Evolutionary conservation across 2,888 invertebrate species (phyloP).

Genomic region (Zaprionus lineosus): DNA sequence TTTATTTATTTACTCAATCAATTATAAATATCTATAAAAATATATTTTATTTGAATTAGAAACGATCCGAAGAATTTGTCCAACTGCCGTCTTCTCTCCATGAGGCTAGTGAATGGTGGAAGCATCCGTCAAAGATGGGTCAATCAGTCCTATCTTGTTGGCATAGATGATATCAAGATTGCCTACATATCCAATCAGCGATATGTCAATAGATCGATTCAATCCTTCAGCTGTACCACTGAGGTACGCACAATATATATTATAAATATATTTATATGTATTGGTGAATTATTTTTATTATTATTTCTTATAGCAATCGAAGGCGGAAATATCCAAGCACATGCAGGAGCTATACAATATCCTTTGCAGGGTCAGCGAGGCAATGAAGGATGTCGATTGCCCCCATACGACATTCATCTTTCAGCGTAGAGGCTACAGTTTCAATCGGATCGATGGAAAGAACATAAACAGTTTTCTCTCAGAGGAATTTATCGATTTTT

Average conservation of each 20-base stretch:
- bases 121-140: neutral
- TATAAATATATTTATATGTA: no score
- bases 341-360: neutral
- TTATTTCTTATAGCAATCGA: constrained; percentile 1
- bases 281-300: no score
- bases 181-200: no score
- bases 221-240: no score
- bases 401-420: constrained; percentile 7
- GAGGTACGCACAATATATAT: no score
- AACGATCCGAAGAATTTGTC: constrained; percentile 7
- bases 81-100: constrained; percentile 11
- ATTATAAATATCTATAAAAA: no score
- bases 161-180: no score
- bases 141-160: no score
- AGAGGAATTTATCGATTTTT: constrained; percentile 1
- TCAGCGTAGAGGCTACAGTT: no score
- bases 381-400: constrained; percentile 1
- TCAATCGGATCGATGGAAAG: neutral
- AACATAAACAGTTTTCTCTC: neutral
- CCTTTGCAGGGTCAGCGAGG: neutral
- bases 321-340: neutral
- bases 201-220: no score
- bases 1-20: neutral
- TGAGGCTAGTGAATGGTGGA: no score
- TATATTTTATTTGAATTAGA: constrained; percentile 12